Conservation (phyloP, 2,797 vertebrate species). For the Paedocypris micromegethes region DNA sequence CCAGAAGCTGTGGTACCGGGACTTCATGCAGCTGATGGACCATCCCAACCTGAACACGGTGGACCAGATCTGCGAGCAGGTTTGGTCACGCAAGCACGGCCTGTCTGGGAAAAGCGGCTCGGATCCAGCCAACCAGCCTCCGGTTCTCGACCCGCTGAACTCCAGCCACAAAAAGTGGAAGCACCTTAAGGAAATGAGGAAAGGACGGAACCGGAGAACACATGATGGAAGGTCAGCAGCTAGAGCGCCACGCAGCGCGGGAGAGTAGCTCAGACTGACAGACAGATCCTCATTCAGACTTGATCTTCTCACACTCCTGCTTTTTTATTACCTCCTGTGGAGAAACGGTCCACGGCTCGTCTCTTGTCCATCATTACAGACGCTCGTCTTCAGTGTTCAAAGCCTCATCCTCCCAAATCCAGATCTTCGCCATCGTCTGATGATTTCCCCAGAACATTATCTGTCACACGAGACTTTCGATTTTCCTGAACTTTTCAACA, state of each 20-base stretch:
- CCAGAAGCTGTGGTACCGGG: conserved; percentile 89
- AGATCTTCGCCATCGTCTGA: no score
- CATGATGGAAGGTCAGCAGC: conserved; percentile 75
- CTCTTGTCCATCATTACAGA: no score
- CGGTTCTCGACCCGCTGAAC: conserved; percentile 52
- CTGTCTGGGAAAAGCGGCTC: conserved; percentile 58
- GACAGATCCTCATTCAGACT: conserved; percentile 43
- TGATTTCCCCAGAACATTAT: no score
- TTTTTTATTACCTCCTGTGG: conserved; percentile 40
- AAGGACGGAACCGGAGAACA: conserved; percentile 83
- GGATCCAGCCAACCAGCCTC: conserved; percentile 44
- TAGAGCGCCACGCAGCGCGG: conserved; percentile 81
- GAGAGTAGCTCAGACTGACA: conserved; percentile 62
- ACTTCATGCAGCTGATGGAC: conserved; percentile 94
- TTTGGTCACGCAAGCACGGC: conserved; percentile 75
- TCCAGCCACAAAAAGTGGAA: conserved; percentile 74
- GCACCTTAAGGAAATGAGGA: conserved; percentile 74
- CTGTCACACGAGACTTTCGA: no score
- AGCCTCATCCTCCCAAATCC: no score
- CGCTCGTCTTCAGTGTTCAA: no score
- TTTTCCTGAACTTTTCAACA: not conserved
- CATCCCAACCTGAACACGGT: conserved; percentile 78
- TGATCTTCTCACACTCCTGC: not conserved
- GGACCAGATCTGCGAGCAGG: conserved; percentile 82
- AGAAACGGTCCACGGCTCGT: no score